These are phyloP conservation scores for Python bivittatus DNA, from an alignment of 2,113 vertebrate species.

Conservation along the genomic window DNA sequence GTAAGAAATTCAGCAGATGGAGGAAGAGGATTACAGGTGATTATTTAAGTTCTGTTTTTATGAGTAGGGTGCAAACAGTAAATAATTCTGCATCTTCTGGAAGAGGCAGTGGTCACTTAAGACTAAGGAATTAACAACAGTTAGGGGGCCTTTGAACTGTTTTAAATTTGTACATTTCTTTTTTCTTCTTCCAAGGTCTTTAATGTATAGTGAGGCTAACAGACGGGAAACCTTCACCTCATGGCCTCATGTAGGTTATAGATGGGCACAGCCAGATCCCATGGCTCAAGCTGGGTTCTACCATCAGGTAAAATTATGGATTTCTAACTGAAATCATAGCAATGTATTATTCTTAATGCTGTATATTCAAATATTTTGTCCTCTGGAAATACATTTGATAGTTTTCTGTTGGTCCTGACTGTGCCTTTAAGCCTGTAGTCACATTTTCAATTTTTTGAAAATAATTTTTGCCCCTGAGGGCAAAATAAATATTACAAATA, in stretches of 20 bases:
- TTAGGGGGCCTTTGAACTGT: not conserved
- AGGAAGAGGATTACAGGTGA: not conserved
- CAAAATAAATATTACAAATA: not conserved
- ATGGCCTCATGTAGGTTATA: constrained; percentile 97
- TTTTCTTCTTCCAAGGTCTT: constrained; percentile 77
- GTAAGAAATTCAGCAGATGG: not conserved
- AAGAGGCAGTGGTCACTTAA: not conserved
- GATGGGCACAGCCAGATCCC: constrained; percentile 98
- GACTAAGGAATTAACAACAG: not conserved
- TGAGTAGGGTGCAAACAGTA: not conserved
- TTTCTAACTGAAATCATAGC: not conserved
- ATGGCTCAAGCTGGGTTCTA: constrained; percentile 99
- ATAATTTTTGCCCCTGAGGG: not conserved
- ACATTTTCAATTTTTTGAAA: not conserved
- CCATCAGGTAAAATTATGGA: constrained; percentile 86
- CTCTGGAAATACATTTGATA: not conserved
- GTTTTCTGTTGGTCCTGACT: not conserved
- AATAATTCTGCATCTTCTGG: not conserved
- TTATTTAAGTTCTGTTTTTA: not conserved
- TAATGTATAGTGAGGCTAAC: constrained; percentile 99
- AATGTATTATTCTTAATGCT: not conserved
- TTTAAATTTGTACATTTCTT: not conserved
- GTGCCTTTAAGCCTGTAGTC: not conserved
- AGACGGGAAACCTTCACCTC: constrained; percentile 98
- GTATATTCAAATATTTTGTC: not conserved